A percentile compares a stretch with the other conserved stretches of the same genome.
phyloP scores from a whole-genome alignment of 2,113 vertebrate genomes.

The Okapia johnstoni region DNA sequence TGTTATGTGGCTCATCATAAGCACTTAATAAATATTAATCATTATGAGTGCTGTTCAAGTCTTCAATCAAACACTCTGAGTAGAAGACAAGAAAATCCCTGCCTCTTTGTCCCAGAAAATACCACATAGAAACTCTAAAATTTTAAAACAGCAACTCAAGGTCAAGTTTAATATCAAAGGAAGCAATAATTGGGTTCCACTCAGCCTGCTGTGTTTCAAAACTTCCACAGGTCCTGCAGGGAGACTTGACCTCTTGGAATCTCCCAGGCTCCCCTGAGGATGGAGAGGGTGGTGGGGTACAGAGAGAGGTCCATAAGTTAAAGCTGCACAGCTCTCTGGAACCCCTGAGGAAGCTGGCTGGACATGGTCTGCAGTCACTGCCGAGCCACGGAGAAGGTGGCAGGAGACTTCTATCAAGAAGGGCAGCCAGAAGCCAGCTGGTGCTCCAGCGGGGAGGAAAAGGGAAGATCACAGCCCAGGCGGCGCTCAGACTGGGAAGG shows the following conservation, averaged over 20 bases:
- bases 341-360: neutral
- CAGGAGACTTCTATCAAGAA: neutral
- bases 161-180: neutral
- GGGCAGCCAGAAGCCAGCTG: neutral
- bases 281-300: neutral
- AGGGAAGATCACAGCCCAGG: neutral
- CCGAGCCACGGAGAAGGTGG: neutral
- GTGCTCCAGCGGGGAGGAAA: rapidly evolving
- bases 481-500: neutral
- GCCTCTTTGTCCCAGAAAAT: neutral
- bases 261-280: neutral
- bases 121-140: neutral
- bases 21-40: neutral
- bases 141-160: neutral
- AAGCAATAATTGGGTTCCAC: neutral
- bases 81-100: neutral
- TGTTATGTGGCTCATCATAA: neutral
- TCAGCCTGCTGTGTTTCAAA: neutral
- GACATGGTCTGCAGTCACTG: neutral
- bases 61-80: neutral
- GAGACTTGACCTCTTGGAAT: neutral
- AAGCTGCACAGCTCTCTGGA: neutral
- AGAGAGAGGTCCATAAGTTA: neutral
- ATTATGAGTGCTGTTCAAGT: neutral
- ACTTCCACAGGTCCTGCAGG: neutral